Percentiles rank a stretch among this genome's conserved stretches.
Conservation (phyloP, 2,113 vertebrate species). For the Nyctibius bracteatus region DNA sequence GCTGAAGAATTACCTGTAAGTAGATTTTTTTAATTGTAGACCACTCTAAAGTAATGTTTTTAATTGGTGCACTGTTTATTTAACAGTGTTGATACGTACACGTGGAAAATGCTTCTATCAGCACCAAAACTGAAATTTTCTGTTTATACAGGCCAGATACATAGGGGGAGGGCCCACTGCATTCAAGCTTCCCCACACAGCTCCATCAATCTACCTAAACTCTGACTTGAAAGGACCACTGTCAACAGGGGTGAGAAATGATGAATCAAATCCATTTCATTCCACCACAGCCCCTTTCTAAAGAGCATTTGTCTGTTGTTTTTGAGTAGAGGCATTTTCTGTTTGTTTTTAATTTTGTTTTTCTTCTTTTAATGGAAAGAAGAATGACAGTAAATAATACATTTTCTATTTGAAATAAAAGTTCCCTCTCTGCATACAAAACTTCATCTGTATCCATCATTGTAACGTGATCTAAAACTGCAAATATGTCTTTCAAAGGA, state of each 20-base stretch:
- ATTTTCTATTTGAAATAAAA: background rate
- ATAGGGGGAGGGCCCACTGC: slow-evolving; percentile 79
- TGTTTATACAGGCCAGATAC: slow-evolving; percentile 80
- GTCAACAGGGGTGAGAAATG: slow-evolving; percentile 80
- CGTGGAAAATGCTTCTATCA: background rate
- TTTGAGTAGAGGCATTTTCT: background rate
- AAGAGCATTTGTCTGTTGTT: background rate
- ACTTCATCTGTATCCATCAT: background rate
- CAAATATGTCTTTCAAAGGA: background rate
- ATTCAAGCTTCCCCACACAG: slow-evolving; percentile 81
- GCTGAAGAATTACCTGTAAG: background rate
- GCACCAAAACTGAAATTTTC: slow-evolving; percentile 66
- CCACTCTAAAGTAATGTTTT: background rate
- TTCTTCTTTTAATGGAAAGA: background rate
- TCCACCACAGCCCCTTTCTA: slow-evolving; percentile 33
- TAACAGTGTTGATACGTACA: background rate
- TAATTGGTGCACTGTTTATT: background rate
- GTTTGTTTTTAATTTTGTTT: background rate
- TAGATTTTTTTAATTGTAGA: background rate
- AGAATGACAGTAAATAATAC: background rate
- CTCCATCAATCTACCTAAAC: slow-evolving; percentile 81
- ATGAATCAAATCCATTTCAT: slow-evolving; percentile 69
- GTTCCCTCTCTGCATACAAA: background rate
- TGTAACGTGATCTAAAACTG: background rate
- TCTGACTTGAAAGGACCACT: slow-evolving; percentile 85